Conservation (phyloP, 2,888 invertebrate genomes). For the Ceramica pisi region DNA sequence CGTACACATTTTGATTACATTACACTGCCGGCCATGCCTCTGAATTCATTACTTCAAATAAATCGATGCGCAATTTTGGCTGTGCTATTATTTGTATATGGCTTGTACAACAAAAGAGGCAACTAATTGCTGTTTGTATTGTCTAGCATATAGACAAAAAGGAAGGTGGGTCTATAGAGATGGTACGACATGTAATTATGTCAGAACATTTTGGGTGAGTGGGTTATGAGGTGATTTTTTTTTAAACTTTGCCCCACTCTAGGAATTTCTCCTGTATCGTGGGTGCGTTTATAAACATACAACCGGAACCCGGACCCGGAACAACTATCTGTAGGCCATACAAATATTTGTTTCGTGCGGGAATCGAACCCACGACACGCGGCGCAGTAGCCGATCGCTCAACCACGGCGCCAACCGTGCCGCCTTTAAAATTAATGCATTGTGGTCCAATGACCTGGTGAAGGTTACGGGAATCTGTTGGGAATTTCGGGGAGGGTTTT, state of each 20-base stretch:
- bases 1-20: slow-evolving; percentile 6
- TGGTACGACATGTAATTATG: slow-evolving; percentile 26
- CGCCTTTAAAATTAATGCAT: too few relatives aligned
- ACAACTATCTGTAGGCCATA: too few relatives aligned
- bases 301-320: too few relatives aligned
- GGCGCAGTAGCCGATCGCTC: too few relatives aligned
- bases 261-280: too few relatives aligned
- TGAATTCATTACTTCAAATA: slow-evolving; percentile 35
- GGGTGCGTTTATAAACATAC: too few relatives aligned
- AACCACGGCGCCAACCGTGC: too few relatives aligned
- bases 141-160: background rate
- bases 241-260: too few relatives aligned
- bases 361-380: too few relatives aligned
- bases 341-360: too few relatives aligned
- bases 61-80: slow-evolving; percentile 49
- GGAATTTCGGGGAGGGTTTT: background rate
- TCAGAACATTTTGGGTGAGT: background rate
- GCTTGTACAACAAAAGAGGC: slow-evolving; percentile 43
- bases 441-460: background rate
- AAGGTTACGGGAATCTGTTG: background rate
- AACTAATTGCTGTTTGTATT: slow-evolving; percentile 39
- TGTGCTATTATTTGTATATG: slow-evolving; percentile 17
- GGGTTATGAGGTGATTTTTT: slow-evolving; percentile 5
- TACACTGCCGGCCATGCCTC: slow-evolving; percentile 9
- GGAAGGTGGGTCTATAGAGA: slow-evolving; percentile 12